phyloP scores from a whole-genome alignment of 2,797 vertebrate genomes.

The Diceros bicornis region DNA sequence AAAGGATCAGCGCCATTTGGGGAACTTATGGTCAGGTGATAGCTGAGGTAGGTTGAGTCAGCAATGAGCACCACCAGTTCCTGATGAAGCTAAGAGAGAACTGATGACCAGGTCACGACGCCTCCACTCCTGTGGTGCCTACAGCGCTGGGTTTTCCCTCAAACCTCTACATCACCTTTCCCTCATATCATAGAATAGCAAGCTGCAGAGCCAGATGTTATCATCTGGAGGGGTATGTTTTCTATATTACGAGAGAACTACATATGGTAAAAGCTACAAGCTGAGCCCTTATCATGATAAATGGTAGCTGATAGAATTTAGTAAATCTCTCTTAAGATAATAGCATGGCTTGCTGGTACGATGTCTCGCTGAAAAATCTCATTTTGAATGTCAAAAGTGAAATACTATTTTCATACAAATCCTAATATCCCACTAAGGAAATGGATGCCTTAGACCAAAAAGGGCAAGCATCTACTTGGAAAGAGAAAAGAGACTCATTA shows the following conservation, averaged over 20 bases:
- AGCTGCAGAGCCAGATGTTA: neutral
- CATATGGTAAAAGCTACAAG: neutral
- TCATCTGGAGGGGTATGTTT: neutral
- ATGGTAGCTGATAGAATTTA: slow-evolving; percentile 25
- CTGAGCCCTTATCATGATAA: neutral
- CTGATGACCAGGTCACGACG: neutral
- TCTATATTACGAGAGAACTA: neutral
- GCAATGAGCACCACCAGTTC: neutral
- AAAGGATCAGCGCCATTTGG: neutral
- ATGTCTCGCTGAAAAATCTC: slow-evolving; percentile 36
- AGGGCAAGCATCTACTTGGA: slow-evolving; percentile 35
- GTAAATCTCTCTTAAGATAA: slow-evolving; percentile 57
- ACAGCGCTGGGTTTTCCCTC: neutral
- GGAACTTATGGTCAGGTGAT: neutral
- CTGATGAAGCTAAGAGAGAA: neutral
- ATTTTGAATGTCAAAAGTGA: slow-evolving; percentile 60
- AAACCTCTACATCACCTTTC: neutral
- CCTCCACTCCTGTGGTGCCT: neutral
- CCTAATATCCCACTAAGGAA: slow-evolving; percentile 40
- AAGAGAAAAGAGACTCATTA: slow-evolving; percentile 46
- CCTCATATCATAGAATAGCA: neutral
- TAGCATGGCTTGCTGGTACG: neutral
- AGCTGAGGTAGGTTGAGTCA: neutral
- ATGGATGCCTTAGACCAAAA: neutral
- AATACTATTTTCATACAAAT: slow-evolving; percentile 59